Percentiles rank a stretch among this genome's conserved stretches.
These are phyloP conservation scores for Meloidogyne hapla DNA, from an alignment of 1,140 invertebrate species.

Conservation along the genomic window DNA sequence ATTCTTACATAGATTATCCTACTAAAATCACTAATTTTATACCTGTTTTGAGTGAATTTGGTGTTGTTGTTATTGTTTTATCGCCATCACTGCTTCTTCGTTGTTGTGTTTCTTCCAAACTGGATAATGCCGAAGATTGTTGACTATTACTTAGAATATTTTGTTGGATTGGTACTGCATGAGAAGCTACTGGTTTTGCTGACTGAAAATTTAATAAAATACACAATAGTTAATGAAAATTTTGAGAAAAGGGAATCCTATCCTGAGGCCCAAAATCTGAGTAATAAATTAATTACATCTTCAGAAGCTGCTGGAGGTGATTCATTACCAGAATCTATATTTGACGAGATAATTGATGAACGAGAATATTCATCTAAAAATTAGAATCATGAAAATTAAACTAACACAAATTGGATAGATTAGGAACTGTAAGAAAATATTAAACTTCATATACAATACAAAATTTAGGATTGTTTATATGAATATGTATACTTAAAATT, in stretches of 20 bases:
- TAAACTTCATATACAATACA: too few relatives aligned
- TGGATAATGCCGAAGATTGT: neutral
- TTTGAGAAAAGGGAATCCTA: neutral
- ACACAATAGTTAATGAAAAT: too few relatives aligned
- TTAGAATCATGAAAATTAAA: slow-evolving; percentile 5
- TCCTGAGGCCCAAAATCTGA: too few relatives aligned
- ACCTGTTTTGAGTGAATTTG: neutral
- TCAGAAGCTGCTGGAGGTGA: slow-evolving; percentile 12
- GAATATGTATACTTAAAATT: too few relatives aligned
- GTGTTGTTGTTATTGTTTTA: neutral
- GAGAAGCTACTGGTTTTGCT: neutral
- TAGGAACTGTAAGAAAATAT: too few relatives aligned
- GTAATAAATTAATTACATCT: neutral
- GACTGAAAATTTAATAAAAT: slow-evolving; percentile 4
- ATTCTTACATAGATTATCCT: too few relatives aligned
- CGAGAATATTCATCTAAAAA: slow-evolving; percentile 27
- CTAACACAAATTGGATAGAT: too few relatives aligned
- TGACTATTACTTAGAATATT: neutral
- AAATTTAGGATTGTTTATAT: too few relatives aligned
- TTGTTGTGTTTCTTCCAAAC: slow-evolving; percentile 10
- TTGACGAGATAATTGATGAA: slow-evolving; percentile 19
- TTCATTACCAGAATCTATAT: slow-evolving; percentile 25
- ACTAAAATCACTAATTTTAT: neutral
- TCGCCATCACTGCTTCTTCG: slow-evolving; percentile 23
- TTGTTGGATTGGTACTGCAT: neutral